phyloP scores from a whole-genome alignment of 1,140 invertebrate genomes.

The Pseudomyrmex gracilis region DNA sequence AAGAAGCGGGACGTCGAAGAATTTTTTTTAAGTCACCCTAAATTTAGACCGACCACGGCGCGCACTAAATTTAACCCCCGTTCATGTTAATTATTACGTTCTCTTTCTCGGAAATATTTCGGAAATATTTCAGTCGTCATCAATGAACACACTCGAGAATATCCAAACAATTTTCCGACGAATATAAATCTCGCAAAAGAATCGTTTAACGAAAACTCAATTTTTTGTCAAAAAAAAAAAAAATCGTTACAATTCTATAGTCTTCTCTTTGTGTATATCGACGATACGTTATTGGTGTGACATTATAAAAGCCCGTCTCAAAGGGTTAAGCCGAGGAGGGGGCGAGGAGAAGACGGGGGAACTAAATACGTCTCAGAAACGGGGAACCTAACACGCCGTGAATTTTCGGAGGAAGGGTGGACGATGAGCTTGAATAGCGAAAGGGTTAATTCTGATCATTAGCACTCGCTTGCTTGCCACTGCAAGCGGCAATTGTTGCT shows the following conservation, averaged over 20 bases:
- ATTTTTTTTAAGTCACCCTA: constrained; percentile 78
- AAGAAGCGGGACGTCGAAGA: constrained; percentile 70
- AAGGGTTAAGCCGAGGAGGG: constrained; percentile 21
- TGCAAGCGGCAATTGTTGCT: constrained; percentile 73
- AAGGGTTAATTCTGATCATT: constrained; percentile 76
- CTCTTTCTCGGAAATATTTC: neutral
- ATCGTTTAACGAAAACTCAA: neutral
- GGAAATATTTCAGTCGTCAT: constrained; percentile 29
- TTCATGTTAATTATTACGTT: constrained; percentile 41
- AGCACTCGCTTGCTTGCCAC: constrained; percentile 60
- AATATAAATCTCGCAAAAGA: neutral
- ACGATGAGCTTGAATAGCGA: constrained; percentile 61
- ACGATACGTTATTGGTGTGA: neutral
- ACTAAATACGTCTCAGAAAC: constrained; percentile 35
- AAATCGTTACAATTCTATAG: neutral
- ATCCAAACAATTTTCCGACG: neutral
- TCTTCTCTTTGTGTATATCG: neutral
- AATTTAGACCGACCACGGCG: constrained; percentile 56
- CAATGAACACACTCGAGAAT: neutral
- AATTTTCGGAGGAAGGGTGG: constrained; percentile 21
- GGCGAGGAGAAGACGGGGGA: neutral
- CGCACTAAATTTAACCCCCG: constrained; percentile 30
- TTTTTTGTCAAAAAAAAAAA: neutral
- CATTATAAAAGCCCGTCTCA: constrained; percentile 33
- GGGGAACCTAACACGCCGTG: constrained; percentile 27